Evolutionary conservation across 1,140 invertebrate genomes (phyloP).

Genomic region (Polypedilum vanderplanki): DNA sequence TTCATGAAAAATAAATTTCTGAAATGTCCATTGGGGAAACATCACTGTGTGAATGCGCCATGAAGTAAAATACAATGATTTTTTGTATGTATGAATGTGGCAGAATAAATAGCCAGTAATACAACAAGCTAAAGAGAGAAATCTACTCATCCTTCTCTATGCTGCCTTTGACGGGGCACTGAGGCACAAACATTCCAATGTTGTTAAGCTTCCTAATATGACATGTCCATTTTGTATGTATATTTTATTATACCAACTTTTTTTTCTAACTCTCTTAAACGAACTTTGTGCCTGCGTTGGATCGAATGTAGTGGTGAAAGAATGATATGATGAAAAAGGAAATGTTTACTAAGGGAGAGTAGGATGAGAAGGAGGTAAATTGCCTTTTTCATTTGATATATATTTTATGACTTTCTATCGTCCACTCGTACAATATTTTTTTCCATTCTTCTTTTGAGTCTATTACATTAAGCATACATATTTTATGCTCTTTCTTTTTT

Average conservation of each 20-base stretch:
- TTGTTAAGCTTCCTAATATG: conserved; percentile 23
- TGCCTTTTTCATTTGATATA: conserved; percentile 24
- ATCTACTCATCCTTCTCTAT: neutral
- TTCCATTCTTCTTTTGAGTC: conserved; percentile 8
- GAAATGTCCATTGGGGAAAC: conserved; percentile 11
- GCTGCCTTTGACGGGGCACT: neutral
- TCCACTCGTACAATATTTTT: neutral
- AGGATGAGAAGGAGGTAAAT: neutral
- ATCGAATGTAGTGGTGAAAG: neutral
- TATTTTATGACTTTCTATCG: conserved; percentile 21
- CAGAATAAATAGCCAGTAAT: too few species aligned
- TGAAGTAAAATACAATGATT: too few species aligned
- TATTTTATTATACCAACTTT: neutral
- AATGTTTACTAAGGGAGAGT: neutral
- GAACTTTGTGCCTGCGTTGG: neutral
- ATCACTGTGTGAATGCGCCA: neutral
- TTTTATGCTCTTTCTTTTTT: neutral
- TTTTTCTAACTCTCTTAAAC: too few species aligned
- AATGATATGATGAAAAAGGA: neutral
- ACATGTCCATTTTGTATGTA: conserved; percentile 26
- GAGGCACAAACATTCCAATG: neutral
- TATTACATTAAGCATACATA: conserved; percentile 24
- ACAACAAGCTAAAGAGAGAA: neutral
- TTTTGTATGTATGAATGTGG: too few species aligned
- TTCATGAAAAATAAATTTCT: conserved; percentile 24